These are phyloP conservation scores for Enteromius mattozi DNA, from an alignment of 2,797 vertebrate species.

Conservation along the genomic window DNA sequence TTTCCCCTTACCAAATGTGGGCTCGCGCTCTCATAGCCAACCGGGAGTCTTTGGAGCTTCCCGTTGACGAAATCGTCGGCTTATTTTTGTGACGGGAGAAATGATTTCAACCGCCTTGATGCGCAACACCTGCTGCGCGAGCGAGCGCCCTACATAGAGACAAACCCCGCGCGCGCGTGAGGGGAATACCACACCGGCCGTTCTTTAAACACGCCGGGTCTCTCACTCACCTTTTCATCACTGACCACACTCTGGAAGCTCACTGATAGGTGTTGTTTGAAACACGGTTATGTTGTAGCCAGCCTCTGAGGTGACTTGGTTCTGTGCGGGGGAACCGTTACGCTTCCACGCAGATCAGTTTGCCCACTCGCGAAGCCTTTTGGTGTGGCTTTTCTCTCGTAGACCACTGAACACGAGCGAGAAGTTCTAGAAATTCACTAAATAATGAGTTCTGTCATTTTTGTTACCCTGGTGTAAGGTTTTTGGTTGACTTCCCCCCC, in stretches of 20 bases:
- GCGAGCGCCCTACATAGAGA: conserved; percentile 63
- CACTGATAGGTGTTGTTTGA: background rate
- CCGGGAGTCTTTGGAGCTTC: conserved; percentile 1
- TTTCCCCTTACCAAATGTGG: background rate
- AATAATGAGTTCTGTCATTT: background rate
- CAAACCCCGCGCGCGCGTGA: conserved; percentile 57
- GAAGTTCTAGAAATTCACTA: conserved; percentile 12
- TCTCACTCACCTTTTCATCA: background rate
- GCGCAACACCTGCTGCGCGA: conserved; percentile 66
- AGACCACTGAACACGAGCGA: background rate
- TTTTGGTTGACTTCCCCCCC: conserved; percentile 33
- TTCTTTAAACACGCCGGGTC: conserved; percentile 25
- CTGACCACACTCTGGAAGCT: background rate
- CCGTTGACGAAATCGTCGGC: conserved; percentile 8
- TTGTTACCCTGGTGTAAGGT: conserved; percentile 5
- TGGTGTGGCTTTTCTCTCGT: background rate
- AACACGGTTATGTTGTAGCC: background rate
- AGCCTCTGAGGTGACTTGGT: conserved; percentile 25
- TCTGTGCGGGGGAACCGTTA: conserved; percentile 36
- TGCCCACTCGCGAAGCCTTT: conserved; percentile 18
- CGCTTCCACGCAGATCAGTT: conserved; percentile 36
- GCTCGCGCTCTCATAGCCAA: background rate
- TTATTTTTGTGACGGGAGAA: conserved; percentile 32
- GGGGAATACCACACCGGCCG: conserved; percentile 57
- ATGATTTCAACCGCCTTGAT: conserved; percentile 49